A percentile compares a stretch with the other conserved stretches of the same genome.
phyloP scores from a whole-genome alignment of 2,888 invertebrate genomes.

The Candidula unifasciata region DNA sequence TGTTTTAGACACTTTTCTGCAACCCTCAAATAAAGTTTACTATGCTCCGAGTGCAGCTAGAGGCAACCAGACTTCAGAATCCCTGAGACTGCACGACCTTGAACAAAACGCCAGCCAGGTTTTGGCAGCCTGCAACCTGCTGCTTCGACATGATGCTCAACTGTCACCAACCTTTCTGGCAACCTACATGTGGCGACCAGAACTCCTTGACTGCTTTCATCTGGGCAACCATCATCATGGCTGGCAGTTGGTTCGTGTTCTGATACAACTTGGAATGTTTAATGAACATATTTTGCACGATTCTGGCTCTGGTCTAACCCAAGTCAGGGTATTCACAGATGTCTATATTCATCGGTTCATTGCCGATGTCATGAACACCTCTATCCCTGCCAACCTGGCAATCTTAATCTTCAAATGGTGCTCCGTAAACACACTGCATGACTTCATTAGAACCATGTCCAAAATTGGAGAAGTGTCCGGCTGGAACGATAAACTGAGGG shows the following conservation, averaged over 20 bases:
- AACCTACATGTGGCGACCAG: constrained; percentile 30
- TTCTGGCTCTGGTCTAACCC: too few species aligned
- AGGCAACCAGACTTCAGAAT: constrained; percentile 7
- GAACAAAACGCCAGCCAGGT: background rate
- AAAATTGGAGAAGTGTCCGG: constrained; percentile 12
- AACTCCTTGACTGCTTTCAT: constrained; percentile 41
- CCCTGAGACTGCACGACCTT: constrained; percentile 22
- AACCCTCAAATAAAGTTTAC: constrained; percentile 40
- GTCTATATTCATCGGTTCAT: constrained; percentile 27
- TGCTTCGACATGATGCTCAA: constrained; percentile 17
- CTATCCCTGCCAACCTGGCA: background rate
- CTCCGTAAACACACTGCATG: background rate
- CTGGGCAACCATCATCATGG: background rate
- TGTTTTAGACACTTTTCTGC: constrained; percentile 40
- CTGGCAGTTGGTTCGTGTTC: background rate
- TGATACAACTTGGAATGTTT: constrained; percentile 11
- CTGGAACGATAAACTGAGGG: background rate
- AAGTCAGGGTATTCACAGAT: background rate
- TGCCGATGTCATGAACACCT: constrained; percentile 34
- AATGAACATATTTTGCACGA: background rate
- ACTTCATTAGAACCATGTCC: background rate
- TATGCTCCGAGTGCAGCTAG: constrained; percentile 36
- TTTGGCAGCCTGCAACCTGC: constrained; percentile 1
- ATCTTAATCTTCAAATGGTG: constrained; percentile 33
- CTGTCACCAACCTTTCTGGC: constrained; percentile 29